Conservation (phyloP, 2,113 vertebrate species). For the Theropithecus gelada region DNA sequence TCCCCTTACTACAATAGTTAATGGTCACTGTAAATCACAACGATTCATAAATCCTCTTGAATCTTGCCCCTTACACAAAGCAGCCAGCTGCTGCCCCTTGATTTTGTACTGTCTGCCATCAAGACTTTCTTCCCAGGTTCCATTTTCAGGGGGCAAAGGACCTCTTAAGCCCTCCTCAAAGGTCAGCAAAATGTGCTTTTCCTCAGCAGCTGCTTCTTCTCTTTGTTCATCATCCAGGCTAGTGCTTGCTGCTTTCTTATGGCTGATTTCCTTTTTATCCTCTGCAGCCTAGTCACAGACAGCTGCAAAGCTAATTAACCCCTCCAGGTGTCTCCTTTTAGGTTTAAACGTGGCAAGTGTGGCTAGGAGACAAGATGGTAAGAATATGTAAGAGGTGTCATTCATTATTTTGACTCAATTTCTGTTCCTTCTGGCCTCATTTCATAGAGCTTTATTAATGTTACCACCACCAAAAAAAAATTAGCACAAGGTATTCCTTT, state of each 20-base stretch:
- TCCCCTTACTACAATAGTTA: background rate
- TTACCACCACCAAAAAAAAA: background rate
- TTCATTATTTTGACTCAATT: slow-evolving; percentile 41
- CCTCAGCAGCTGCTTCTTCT: background rate
- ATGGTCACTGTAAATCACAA: background rate
- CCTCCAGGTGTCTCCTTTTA: slow-evolving; percentile 29
- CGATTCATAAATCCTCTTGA: background rate
- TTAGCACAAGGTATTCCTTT: background rate
- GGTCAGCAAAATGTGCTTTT: background rate
- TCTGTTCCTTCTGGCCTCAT: background rate
- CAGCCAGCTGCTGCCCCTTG: background rate
- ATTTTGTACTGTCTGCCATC: background rate
- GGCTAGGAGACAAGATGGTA: background rate
- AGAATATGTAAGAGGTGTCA: background rate
- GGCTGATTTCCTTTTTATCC: background rate
- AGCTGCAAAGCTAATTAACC: slow-evolving; percentile 60
- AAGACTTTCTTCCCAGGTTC: background rate
- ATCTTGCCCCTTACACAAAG: background rate
- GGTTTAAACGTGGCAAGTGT: background rate
- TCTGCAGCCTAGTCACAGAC: slow-evolving; percentile 39
- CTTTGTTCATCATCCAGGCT: background rate
- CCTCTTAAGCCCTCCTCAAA: background rate
- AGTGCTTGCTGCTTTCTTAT: background rate
- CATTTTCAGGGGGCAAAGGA: background rate
- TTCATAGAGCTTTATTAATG: slow-evolving; percentile 31